Conservation (phyloP, 2,113 vertebrate species). For the Heloderma charlesbogerti region DNA sequence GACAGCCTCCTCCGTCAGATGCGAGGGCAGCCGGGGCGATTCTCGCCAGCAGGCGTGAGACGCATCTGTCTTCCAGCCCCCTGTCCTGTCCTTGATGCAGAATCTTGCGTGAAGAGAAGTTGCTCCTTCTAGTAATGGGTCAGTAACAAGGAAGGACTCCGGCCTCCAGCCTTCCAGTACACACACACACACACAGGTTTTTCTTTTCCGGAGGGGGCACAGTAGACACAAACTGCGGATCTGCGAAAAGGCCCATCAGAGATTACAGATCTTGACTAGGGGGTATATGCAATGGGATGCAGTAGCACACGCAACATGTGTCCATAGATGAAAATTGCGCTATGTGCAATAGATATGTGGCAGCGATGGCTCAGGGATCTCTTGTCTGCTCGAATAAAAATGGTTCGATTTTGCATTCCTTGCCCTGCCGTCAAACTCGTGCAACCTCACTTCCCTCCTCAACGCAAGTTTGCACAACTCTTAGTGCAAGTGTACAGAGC, state of each 20-base stretch:
- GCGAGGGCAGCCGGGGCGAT: not conserved
- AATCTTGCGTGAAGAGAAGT: no score
- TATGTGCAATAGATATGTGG: not conserved
- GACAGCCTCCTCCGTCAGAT: not conserved
- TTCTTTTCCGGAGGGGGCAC: not conserved
- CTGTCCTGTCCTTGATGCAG: not conserved
- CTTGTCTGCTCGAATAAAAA: not conserved
- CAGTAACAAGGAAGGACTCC: not conserved
- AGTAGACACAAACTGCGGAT: not conserved
- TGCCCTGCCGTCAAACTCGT: no score
- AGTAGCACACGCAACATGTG: not conserved
- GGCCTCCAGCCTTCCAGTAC: not conserved
- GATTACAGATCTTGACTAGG: not conserved
- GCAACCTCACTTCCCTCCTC: no score
- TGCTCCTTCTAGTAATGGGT: not conserved
- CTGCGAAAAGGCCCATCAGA: not conserved
- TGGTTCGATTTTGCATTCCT: not conserved
- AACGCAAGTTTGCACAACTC: not conserved
- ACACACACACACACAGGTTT: no score
- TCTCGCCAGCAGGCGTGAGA: not conserved
- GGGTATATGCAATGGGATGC: not conserved
- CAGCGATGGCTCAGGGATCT: not conserved
- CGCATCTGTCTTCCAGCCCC: not conserved
- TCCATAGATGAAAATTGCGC: not conserved
- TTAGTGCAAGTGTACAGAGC: not conserved